Evolutionary conservation across 2,888 invertebrate species (phyloP), one percentile per base, ranked within the genome.

Genomic region (Micoletzkya japonica): DNA sequence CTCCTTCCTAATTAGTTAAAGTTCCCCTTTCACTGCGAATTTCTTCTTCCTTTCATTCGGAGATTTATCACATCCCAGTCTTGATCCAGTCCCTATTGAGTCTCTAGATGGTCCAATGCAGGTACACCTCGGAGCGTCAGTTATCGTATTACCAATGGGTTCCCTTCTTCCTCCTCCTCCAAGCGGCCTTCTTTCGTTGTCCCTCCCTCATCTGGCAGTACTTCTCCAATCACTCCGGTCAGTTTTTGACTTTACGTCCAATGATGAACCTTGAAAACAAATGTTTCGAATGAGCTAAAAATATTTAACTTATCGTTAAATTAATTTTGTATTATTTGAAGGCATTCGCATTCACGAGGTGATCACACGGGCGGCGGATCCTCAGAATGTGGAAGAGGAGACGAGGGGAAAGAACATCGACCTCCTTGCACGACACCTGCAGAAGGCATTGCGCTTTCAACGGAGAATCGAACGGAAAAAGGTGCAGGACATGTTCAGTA

Each of bases 141-240:
- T 71, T 84, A 2, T 81, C 80, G 36, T 84, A 84, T 70, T 84
- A 84, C 60, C 84, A 81, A 74, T 82, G 82, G 81, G 83, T 83
- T 32, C 83, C 83, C 20, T 83, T 83, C 71, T 82, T 83, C 60
- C 76, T 84, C n/a, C 75, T 84, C 10, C 72, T 84, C 0, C 79
- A 69, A 63, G 84, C 84, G 0, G 84, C 82, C 1, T 84, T 81
- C 57, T 84, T 84, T 70, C 78, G 84, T 28, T 74, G 81, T 20
- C 84, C 84, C 2, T 80, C 80, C 44, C 72, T 82, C 59, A 50
- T 84, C 4, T 84, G 84, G 84, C 79, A 81, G 64, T 79, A 77
- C 58, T 76, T 83, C 37, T 81, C 77, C 20, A 79, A 81, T 58
- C 78, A 78, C 71, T 83, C 83, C 17, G 83, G 81, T 81, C n/a